Conservation (phyloP, 2,888 invertebrate genomes). For the Perizoma flavofasciatum region DNA sequence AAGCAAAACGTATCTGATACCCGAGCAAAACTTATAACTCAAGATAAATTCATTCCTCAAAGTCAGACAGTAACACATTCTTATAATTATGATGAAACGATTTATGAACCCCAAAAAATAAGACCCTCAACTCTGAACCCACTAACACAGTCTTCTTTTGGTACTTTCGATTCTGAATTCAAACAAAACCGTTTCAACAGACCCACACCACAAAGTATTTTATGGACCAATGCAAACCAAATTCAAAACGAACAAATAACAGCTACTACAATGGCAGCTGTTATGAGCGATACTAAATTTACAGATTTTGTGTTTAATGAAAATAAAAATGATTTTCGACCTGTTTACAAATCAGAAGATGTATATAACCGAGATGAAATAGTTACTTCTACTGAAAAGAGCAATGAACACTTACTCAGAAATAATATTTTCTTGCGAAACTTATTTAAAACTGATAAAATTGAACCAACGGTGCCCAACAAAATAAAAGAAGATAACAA, state of each 20-base stretch:
- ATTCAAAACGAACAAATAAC: slow-evolving; percentile 42
- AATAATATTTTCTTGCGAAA: slow-evolving; percentile 72
- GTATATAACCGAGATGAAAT: slow-evolving; percentile 36
- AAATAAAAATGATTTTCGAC: slow-evolving; percentile 52
- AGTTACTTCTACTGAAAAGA: slow-evolving; percentile 47
- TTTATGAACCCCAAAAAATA: slow-evolving; percentile 38
- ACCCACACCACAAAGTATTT: slow-evolving; percentile 18
- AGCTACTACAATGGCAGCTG: slow-evolving; percentile 40
- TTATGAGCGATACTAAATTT: slow-evolving; percentile 41
- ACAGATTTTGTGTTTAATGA: slow-evolving; percentile 49
- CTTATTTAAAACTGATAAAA: slow-evolving; percentile 50
- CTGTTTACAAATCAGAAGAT: slow-evolving; percentile 41
- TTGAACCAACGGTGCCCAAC: slow-evolving; percentile 39
- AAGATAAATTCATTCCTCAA: slow-evolving; percentile 55
- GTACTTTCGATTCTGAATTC: slow-evolving; percentile 13
- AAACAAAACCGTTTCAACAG: slow-evolving; percentile 20
- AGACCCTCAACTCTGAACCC: slow-evolving; percentile 35
- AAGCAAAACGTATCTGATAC: slow-evolving; percentile 33
- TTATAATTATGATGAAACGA: slow-evolving; percentile 59
- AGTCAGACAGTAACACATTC: slow-evolving; percentile 62
- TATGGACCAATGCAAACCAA: slow-evolving; percentile 35
- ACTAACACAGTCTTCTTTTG: slow-evolving; percentile 24
- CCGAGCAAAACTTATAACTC: slow-evolving; percentile 56
- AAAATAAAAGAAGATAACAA: slow-evolving; percentile 43
- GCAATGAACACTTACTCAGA: slow-evolving; percentile 54